Percentiles rank a stretch among this genome's conserved stretches.
These are phyloP conservation scores for Trichogramma pretiosum DNA, from an alignment of 1,140 invertebrate genomes.

Conservation along the genomic window DNA sequence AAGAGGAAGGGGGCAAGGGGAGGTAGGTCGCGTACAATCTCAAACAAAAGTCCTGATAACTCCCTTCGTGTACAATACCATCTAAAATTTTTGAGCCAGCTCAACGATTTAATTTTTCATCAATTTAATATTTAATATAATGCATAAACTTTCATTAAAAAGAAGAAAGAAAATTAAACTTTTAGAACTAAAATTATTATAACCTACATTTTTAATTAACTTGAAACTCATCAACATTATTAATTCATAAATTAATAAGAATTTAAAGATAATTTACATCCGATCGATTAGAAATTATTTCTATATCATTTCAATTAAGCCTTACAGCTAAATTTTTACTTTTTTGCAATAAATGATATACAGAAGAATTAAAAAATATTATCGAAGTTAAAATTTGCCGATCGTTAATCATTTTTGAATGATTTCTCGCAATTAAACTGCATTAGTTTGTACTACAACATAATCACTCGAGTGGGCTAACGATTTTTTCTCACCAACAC, in stretches of 20 bases:
- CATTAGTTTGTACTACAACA: too few relatives aligned
- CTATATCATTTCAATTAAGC: too few relatives aligned
- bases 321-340: too few relatives aligned
- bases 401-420: too few relatives aligned
- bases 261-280: too few relatives aligned
- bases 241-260: too few relatives aligned
- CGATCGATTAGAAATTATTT: too few relatives aligned
- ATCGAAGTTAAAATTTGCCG: too few relatives aligned
- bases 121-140: not conserved
- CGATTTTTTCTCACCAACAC: constrained; percentile 14
- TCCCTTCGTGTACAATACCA: constrained; percentile 27
- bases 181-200: not conserved
- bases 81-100: constrained; percentile 22
- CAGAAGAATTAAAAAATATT: too few relatives aligned
- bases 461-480: constrained; percentile 14
- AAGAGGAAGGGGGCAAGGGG: constrained; percentile 20
- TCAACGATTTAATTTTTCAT: not conserved
- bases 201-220: not conserved
- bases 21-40: constrained; percentile 42
- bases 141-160: not conserved
- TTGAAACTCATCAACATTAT: too few relatives aligned
- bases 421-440: too few relatives aligned
- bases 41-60: constrained; percentile 37
- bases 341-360: too few relatives aligned
- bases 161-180: not conserved